A percentile compares a stretch with the other conserved stretches of the same genome.
Evolutionary conservation across 2,797 vertebrate species (phyloP).

Genomic region (Anniella stebbinsi): DNA sequence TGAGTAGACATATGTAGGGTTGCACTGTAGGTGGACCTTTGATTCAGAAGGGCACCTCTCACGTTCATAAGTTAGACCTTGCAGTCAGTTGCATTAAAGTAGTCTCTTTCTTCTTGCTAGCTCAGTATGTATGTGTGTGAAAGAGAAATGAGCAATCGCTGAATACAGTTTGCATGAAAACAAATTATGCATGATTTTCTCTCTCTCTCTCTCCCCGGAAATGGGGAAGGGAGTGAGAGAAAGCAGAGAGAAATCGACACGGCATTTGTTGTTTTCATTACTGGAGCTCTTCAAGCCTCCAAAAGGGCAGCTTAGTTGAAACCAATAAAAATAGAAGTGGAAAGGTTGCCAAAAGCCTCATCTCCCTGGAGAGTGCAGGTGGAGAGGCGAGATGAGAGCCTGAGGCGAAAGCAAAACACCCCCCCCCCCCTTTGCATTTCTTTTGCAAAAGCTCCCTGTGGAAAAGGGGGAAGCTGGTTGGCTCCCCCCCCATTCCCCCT

Average conservation of each 20-base stretch:
- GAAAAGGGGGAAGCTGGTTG: not conserved
- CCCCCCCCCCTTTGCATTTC: constrained; percentile 42
- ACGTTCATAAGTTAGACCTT: not conserved
- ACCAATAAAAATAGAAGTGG: constrained; percentile 79
- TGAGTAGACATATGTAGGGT: no score
- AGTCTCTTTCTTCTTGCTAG: no score
- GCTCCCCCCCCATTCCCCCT: not conserved
- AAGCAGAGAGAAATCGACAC: not conserved
- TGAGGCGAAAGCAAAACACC: constrained; percentile 60
- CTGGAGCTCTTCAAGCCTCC: constrained; percentile 71
- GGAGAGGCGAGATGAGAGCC: constrained; percentile 81
- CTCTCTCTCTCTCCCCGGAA: no score
- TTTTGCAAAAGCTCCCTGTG: constrained; percentile 55
- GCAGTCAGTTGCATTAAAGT: no score
- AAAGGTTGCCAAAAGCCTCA: constrained; percentile 79
- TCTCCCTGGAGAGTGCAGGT: constrained; percentile 84
- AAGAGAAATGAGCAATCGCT: not conserved
- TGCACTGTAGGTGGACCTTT: no score
- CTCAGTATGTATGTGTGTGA: no score
- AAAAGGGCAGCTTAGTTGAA: constrained; percentile 80
- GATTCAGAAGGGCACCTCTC: no score
- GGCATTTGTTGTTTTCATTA: constrained; percentile 57
- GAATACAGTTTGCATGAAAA: constrained; percentile 32
- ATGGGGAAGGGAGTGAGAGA: fast-evolving
- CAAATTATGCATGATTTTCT: fast-evolving